Base-by-base conservation (phyloP, 1,140 invertebrate genomes). In the Hypsibius dujardini region DNA sequence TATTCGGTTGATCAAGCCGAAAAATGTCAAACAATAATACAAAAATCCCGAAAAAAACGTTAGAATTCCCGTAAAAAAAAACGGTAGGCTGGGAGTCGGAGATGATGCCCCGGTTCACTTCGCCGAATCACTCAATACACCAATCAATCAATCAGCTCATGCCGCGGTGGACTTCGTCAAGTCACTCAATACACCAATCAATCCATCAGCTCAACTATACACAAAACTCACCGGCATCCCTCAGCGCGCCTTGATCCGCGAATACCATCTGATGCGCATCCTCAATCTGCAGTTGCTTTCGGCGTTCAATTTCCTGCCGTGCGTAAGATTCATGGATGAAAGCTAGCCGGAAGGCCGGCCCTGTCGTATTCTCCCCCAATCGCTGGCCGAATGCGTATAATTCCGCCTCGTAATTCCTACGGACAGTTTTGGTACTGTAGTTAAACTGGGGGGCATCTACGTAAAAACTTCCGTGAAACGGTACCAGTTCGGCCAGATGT, bases 371-470 rank as follows among this genome's bases (percentile, higher is more conserved):
- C 82, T 95, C 93, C n/a, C 86, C 85, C 12, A 95, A 79, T 59
- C 93, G 82, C 75, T 87, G 85, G 46, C 86, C 87, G 82, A 95
- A 95, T 1, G 90, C 88, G 82, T 83, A 94, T 28, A 95, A 72
- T 81, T 96, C 93, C 0, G 89, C 84, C 74, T 87, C 84, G 77
- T 90, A 87, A 78, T 95, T 95, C 92, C 83, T 83, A 45, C 42
- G 12, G 12, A 15, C 12, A 67, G 12, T 56, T 56, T 56, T 56
- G 7, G 50, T 56, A 56, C 50, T 28, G 28, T 28, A 28, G 28
- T 28, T 28, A 28, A 56, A 56, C 50, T 12, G n/a, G n/a, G n/a
- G n/a, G 50, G n/a, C 7, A 56, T n/a, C 50, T 12, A 56, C n/a
- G n/a, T n/a, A n/a, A 7, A n/a, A 67, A 15, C 62, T 67, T 67